phyloP scores from a whole-genome alignment of 2,888 invertebrate species.

The Allolobophora icterica region DNA sequence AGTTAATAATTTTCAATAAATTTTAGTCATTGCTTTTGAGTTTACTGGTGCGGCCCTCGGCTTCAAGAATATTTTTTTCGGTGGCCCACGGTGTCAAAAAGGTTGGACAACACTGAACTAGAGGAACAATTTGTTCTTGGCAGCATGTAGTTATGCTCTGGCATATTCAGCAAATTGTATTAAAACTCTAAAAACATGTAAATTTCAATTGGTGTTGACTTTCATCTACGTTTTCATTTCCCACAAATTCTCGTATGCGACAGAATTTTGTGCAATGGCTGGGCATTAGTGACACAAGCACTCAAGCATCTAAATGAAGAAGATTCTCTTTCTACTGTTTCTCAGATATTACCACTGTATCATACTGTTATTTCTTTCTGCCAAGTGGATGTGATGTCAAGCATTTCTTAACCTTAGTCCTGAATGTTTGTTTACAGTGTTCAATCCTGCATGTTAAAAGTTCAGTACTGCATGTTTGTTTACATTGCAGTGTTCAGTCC shows the following conservation, averaged over 20 bases:
- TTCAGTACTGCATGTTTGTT: too few relatives aligned
- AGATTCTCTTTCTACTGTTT: background rate
- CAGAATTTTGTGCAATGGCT: background rate
- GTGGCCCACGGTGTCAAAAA: too few relatives aligned
- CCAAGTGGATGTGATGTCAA: too few relatives aligned
- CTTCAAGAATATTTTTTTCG: too few relatives aligned
- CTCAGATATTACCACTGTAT: too few relatives aligned
- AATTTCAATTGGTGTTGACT: background rate
- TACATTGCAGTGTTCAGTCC: slow-evolving; percentile 60
- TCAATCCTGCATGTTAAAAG: too few relatives aligned
- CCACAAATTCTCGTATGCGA: background rate
- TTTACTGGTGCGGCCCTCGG: too few relatives aligned
- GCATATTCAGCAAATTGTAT: background rate
- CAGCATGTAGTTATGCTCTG: background rate
- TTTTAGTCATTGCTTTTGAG: too few relatives aligned
- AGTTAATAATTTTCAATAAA: too few relatives aligned
- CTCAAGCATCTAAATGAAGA: background rate
- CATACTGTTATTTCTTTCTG: too few relatives aligned
- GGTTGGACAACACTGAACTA: too few relatives aligned
- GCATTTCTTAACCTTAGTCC: too few relatives aligned
- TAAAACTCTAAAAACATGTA: background rate
- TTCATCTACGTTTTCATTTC: background rate
- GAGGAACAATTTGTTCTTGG: background rate
- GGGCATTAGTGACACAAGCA: background rate
- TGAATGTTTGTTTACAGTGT: background rate